Base-by-base conservation (phyloP, 2,797 vertebrate species). In the Borostomias antarcticus region DNA sequence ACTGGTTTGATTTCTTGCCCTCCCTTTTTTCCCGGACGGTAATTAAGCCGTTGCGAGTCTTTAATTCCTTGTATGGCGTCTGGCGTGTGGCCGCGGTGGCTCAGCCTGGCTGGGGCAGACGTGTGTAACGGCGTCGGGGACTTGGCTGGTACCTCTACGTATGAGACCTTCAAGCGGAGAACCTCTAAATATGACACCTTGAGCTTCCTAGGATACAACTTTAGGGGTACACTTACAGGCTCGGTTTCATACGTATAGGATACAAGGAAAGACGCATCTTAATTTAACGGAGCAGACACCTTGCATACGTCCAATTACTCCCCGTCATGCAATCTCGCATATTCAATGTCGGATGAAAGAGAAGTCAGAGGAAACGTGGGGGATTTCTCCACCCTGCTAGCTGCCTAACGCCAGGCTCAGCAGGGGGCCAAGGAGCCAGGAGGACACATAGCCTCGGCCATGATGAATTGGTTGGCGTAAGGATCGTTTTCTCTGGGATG, bases 11-110 rank as follows among this genome's bases (percentile, higher is more conserved):
- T 37, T 28, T 25, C 9, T n/a, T 33, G 5, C 32, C 48, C 50
- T 2, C 53, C 66, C 1, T 62, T 65, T 78, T 51, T 66, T 62
- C 48, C 30, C 70, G 60, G 63, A 71, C 57, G 48, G 59, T 72
- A 78, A 78, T 85, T 73, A 78, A 82, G 68, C 70, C 63, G 57
- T 79, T 62, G 77, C 62, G 50, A 62, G 71, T 75, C 63, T 69
- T 76, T 71, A 64, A 74, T 77, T 60, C 75, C 56, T 71, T 57
- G 60, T 76, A 73, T 64, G 71, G 75, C 80, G 47, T 74, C 74
- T 76, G 83, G 84, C 77, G 76, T 67, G 60, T 19, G 58, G 71
- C 45, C 52, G 23, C 53, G 47, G 43, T 1, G 64, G 70, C 63
- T 64, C 74, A 75, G 79, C 71, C 62, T 63, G 62, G 60, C 33